These are phyloP conservation scores for Dorcus hopei DNA, from an alignment of 2,888 invertebrate species.

Conservation along the genomic window DNA sequence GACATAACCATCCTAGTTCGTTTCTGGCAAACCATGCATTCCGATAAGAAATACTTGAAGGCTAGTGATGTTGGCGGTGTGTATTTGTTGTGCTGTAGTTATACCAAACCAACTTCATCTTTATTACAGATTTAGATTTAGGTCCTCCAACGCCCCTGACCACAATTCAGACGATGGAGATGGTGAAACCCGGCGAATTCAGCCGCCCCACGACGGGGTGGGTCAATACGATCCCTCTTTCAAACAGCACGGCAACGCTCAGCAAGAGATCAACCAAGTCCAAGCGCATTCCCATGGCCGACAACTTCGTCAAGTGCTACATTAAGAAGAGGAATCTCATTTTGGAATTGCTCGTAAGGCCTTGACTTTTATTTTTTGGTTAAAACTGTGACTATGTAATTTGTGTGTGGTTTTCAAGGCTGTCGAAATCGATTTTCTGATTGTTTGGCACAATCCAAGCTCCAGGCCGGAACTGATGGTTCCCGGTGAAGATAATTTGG, in stretches of 20 bases:
- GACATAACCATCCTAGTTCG: slow-evolving; percentile 85
- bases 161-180: slow-evolving; percentile 38
- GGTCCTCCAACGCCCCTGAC: slow-evolving; percentile 42
- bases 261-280: slow-evolving; percentile 72
- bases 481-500: slow-evolving; percentile 81
- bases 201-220: slow-evolving; percentile 71
- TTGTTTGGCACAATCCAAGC: slow-evolving; percentile 95
- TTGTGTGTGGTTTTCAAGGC: slow-evolving; percentile 52
- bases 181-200: slow-evolving; percentile 55
- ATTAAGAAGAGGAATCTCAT: slow-evolving; percentile 92
- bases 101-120: slow-evolving; percentile 8
- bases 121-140: slow-evolving; percentile 39
- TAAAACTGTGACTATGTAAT: neutral
- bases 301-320: slow-evolving; percentile 90
- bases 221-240: slow-evolving; percentile 90
- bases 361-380: neutral
- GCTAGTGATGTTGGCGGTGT: slow-evolving; percentile 76
- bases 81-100: slow-evolving; percentile 20
- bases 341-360: slow-evolving; percentile 75
- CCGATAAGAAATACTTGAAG: slow-evolving; percentile 88
- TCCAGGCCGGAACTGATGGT: slow-evolving; percentile 63
- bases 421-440: slow-evolving; percentile 91
- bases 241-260: slow-evolving; percentile 63
- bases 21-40: slow-evolving; percentile 96
- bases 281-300: slow-evolving; percentile 65